phyloP scores from a whole-genome alignment of 2,888 invertebrate genomes.

The Ochropleura leucogaster region DNA sequence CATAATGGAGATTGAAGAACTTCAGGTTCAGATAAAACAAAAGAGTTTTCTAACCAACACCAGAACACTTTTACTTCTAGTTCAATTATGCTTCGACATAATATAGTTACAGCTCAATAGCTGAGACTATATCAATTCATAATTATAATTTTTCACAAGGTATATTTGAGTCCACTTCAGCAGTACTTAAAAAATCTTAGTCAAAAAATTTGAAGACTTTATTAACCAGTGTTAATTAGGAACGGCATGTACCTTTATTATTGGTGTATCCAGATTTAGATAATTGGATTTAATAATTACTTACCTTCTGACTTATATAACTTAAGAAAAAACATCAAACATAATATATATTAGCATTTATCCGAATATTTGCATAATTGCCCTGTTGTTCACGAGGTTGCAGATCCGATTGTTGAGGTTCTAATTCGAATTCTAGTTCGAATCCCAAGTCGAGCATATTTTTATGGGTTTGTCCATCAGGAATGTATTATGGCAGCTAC shows the following conservation, averaged over 20 bases:
- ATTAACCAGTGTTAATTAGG: slow-evolving; percentile 5
- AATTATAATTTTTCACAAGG: too few species aligned
- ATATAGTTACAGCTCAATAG: neutral
- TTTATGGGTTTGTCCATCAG: neutral
- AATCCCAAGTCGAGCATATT: neutral
- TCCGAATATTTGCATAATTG: neutral
- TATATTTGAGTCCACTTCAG: neutral
- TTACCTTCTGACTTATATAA: neutral
- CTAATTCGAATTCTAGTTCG: too few species aligned
- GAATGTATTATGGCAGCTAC: neutral
- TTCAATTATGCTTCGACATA: neutral
- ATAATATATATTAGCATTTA: neutral
- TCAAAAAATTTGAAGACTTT: neutral
- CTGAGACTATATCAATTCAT: neutral
- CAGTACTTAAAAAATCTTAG: neutral
- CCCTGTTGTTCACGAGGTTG: neutral
- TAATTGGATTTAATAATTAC: neutral
- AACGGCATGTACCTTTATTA: slow-evolving; percentile 7
- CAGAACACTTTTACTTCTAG: neutral
- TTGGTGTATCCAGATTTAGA: neutral
- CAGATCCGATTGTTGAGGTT: neutral
- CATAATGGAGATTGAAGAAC: slow-evolving; percentile 22
- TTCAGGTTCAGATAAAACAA: slow-evolving; percentile 2
- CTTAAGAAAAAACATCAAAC: too few species aligned
- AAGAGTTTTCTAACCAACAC: neutral